Percentiles rank a stretch among this genome's conserved stretches.
phyloP scores from a whole-genome alignment of 1,140 invertebrate species.

The Calliopsis andreniformis region DNA sequence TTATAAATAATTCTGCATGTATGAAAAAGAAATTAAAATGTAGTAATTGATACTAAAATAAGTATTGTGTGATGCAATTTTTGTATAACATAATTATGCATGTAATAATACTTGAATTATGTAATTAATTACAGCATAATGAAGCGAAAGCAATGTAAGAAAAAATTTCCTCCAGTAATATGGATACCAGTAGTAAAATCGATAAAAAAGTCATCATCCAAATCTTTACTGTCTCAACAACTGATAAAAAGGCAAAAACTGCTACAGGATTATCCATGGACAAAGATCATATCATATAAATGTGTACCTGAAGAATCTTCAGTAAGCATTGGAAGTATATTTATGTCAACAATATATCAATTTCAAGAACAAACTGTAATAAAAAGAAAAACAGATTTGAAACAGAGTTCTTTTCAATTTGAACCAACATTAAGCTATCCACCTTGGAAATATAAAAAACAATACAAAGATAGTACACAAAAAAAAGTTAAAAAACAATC shows the following conservation, averaged over 20 bases:
- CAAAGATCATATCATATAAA: constrained; percentile 82
- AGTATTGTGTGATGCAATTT: background rate
- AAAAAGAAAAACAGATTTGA: constrained; percentile 69
- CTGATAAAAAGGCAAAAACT: constrained; percentile 70
- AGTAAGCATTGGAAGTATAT: constrained; percentile 85
- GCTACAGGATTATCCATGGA: constrained; percentile 82
- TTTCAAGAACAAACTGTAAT: constrained; percentile 82
- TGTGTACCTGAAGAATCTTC: constrained; percentile 83
- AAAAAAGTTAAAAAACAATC: background rate
- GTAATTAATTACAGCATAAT: constrained; percentile 9
- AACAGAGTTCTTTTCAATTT: constrained; percentile 71
- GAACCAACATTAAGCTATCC: constrained; percentile 80
- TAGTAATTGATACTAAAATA: no score
- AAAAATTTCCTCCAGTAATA: background rate
- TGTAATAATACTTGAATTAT: background rate
- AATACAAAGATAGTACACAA: constrained; percentile 63
- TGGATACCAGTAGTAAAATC: background rate
- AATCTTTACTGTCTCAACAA: background rate
- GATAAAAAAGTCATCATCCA: background rate
- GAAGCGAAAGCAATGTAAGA: constrained; percentile 7
- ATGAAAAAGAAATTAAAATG: no score
- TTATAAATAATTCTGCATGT: background rate
- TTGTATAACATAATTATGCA: background rate
- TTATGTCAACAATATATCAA: constrained; percentile 82
- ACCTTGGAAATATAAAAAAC: constrained; percentile 70